Evolutionary conservation across 1,140 invertebrate genomes (phyloP).

Genomic region (Caenorhabditis inopinata): DNA sequence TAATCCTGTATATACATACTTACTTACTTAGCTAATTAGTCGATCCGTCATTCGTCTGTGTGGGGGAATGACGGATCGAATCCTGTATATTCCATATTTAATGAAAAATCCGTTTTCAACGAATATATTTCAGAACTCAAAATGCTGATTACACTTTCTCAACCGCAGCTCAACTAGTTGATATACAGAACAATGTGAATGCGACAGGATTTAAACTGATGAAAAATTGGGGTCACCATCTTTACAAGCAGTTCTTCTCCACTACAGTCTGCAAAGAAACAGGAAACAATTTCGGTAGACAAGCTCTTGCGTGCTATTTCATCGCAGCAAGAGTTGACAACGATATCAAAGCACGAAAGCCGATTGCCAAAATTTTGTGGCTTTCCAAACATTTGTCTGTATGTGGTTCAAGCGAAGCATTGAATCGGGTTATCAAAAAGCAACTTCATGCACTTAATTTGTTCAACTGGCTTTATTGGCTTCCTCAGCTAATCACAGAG

Average conservation of each 20-base stretch:
- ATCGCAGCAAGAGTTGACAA: not conserved
- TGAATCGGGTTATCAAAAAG: constrained; percentile 22
- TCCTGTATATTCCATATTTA: too few species aligned
- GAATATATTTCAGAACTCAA: not conserved
- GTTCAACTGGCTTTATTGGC: constrained; percentile 14
- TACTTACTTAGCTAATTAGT: too few species aligned
- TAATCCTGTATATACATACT: too few species aligned
- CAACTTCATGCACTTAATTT: constrained; percentile 2
- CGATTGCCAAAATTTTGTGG: constrained; percentile 4
- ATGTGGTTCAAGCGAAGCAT: not conserved
- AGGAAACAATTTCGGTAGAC: not conserved
- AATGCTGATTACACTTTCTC: not conserved
- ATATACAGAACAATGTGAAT: not conserved
- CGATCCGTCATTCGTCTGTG: too few species aligned
- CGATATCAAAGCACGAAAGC: not conserved
- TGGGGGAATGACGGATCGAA: too few species aligned
- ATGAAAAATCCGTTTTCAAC: too few species aligned
- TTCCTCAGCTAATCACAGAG: constrained; percentile 25
- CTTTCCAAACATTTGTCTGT: not conserved
- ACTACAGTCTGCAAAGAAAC: not conserved
- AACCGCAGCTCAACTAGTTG: not conserved
- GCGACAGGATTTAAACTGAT: not conserved
- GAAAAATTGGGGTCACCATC: not conserved
- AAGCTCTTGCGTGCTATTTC: not conserved
- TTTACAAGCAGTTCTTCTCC: not conserved